These are phyloP conservation scores for Phoxinus phoxinus DNA, from an alignment of 2,113 vertebrate species.

Conservation along the genomic window DNA sequence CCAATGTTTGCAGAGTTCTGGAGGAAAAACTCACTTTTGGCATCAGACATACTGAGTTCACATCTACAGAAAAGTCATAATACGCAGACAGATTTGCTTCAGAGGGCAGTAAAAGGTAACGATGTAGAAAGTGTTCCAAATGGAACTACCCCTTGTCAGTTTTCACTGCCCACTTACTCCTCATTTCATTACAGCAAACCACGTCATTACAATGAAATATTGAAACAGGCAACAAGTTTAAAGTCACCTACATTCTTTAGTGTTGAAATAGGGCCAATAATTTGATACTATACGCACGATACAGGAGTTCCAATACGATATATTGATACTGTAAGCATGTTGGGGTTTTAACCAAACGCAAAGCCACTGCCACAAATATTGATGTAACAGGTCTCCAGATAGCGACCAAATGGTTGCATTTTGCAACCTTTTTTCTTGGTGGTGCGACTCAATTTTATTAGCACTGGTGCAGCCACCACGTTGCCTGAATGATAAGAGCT, in stretches of 20 bases:
- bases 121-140: conserved; percentile 16
- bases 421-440: too few relatives aligned
- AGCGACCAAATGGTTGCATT: too few relatives aligned
- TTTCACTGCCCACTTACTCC: not conserved
- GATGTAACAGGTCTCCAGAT: too few relatives aligned
- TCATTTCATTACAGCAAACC: not conserved
- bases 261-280: not conserved
- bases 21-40: not conserved
- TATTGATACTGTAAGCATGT: too few relatives aligned
- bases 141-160: not conserved
- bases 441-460: too few relatives aligned
- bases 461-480: too few relatives aligned
- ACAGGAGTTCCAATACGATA: too few relatives aligned
- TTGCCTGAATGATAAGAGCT: too few relatives aligned
- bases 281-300: too few relatives aligned
- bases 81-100: conserved; percentile 22
- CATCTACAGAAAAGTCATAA: not conserved
- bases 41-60: conserved; percentile 7
- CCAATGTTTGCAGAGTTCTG: conserved; percentile 3
- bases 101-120: conserved; percentile 24
- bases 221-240: not conserved
- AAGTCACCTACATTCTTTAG: not conserved
- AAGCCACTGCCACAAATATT: too few relatives aligned
- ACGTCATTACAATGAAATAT: not conserved
- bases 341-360: too few relatives aligned